Conservation (phyloP, 2,113 vertebrate genomes). For the Tragulus kanchil region DNA sequence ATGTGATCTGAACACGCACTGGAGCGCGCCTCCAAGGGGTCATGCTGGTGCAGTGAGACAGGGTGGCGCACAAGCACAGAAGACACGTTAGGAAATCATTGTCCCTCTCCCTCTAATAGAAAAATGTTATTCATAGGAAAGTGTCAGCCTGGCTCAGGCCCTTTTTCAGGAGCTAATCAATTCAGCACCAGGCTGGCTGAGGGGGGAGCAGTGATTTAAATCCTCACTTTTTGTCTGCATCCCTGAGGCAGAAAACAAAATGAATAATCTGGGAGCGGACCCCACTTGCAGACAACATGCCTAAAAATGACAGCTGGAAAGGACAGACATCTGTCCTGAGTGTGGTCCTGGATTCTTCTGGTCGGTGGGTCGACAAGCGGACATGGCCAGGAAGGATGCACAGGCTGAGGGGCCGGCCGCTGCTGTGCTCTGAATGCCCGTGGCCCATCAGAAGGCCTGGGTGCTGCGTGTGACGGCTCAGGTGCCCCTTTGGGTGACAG, state of each 20-base stretch:
- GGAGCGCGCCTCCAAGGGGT: background rate
- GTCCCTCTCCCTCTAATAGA: too few species aligned
- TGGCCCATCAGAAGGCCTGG: background rate
- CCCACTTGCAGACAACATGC: background rate
- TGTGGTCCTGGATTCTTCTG: background rate
- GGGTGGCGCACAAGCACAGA: background rate
- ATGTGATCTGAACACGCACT: background rate
- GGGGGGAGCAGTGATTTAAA: constrained; percentile 67
- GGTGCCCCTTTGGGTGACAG: background rate
- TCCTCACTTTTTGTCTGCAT: constrained; percentile 11
- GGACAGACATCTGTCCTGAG: background rate
- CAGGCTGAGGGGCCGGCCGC: too few species aligned
- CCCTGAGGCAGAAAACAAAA: constrained; percentile 63
- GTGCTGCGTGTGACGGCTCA: accelerated
- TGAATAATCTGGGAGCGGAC: background rate
- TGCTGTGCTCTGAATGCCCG: background rate
- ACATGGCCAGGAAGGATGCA: background rate
- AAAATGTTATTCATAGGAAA: too few species aligned
- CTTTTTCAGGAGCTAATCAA: too few species aligned
- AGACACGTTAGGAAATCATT: background rate
- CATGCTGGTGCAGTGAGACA: background rate
- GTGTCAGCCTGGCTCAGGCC: too few species aligned
- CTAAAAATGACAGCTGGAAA: constrained; percentile 60
- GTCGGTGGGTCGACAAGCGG: background rate
- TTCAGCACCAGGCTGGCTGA: background rate